phyloP scores from a whole-genome alignment of 2,888 invertebrate genomes.

The Seira musarum region DNA sequence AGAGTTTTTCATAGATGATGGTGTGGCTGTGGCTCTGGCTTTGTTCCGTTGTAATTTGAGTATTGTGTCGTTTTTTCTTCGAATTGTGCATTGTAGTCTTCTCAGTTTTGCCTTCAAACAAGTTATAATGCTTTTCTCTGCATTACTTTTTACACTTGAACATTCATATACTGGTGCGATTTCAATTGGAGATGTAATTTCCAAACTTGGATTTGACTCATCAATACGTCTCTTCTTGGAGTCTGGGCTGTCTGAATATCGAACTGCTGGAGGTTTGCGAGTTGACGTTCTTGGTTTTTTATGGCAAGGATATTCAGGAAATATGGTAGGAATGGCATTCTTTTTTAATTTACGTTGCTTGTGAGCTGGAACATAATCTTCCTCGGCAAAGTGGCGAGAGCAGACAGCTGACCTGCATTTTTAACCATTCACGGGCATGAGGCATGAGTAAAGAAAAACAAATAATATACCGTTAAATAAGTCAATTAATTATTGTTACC shows the following conservation, averaged over 20 bases:
- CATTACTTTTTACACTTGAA: neutral
- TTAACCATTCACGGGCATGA: neutral
- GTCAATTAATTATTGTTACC: conserved; percentile 16
- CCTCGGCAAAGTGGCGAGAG: conserved; percentile 14
- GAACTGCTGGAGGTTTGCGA: conserved; percentile 16
- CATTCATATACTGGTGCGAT: neutral
- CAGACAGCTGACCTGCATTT: conserved; percentile 20
- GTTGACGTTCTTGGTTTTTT: neutral
- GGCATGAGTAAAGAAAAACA: neutral
- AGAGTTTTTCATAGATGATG: neutral
- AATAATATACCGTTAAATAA: neutral
- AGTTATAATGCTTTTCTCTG: neutral
- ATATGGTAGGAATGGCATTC: conserved; percentile 22
- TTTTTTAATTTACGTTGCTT: conserved; percentile 14
- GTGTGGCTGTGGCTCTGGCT: neutral
- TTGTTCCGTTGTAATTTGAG: too few relatives aligned
- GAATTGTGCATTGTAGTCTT: too few relatives aligned
- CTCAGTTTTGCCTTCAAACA: neutral
- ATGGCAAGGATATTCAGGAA: conserved; percentile 24
- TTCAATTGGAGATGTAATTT: neutral
- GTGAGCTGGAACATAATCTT: neutral
- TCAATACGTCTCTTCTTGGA: neutral
- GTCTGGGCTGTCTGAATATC: neutral
- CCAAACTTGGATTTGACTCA: neutral
- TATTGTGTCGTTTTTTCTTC: too few relatives aligned